Evolutionary conservation across 1,140 invertebrate species (phyloP).

Genomic region (Atta cephalotes): DNA sequence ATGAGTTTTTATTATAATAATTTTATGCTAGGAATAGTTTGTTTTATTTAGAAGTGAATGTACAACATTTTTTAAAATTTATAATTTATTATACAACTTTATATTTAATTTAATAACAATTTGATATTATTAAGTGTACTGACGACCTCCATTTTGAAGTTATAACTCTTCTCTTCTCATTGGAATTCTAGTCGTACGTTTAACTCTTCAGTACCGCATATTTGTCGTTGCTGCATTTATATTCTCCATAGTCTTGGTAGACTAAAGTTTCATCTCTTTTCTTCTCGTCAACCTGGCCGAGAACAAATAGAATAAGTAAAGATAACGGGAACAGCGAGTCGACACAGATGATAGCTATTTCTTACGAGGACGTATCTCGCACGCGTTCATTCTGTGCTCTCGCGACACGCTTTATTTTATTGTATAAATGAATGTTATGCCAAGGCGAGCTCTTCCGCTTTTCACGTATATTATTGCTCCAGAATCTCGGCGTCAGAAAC

Average conservation of each 20-base stretch:
- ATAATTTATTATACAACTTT: neutral
- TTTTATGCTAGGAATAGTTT: neutral
- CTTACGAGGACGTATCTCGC: constrained; percentile 51
- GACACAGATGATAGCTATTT: constrained; percentile 72
- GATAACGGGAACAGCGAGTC: constrained; percentile 70
- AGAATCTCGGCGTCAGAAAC: constrained; percentile 29
- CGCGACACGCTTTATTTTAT: constrained; percentile 56
- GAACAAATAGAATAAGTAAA: constrained; percentile 69
- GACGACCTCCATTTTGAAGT: neutral
- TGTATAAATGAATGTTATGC: constrained; percentile 35
- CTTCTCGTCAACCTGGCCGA: neutral
- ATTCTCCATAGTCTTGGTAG: constrained; percentile 43
- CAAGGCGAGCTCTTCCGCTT: constrained; percentile 40
- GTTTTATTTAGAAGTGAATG: neutral
- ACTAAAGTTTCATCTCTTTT: constrained; percentile 42
- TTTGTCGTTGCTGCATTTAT: constrained; percentile 25
- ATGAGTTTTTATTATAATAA: neutral
- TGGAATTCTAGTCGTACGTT: constrained; percentile 44
- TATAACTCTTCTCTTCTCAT: constrained; percentile 30
- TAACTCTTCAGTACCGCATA: constrained; percentile 45
- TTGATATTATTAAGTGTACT: neutral
- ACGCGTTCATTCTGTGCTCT: constrained; percentile 14
- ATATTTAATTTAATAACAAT: neutral
- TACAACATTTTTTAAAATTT: neutral
- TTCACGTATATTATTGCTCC: neutral